Base-by-base conservation (phyloP, 1,140 invertebrate species). In the Penaeus japonicus region DNA sequence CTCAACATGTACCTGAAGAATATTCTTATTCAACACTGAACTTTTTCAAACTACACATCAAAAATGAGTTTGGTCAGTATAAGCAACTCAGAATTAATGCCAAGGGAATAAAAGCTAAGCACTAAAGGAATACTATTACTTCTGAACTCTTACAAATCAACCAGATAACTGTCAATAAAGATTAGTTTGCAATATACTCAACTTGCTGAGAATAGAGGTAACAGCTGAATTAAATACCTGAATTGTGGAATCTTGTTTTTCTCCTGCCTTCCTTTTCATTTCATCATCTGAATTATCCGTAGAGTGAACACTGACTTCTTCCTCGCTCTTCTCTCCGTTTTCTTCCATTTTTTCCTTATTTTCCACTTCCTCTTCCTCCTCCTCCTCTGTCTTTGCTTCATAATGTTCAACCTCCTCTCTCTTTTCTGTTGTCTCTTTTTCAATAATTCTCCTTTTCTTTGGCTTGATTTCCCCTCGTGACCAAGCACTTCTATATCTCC, bases 301-400 rank as follows among this genome's bases (percentile, higher is more conserved):
- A 18, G 89, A 90, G 39, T 84, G 89, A 62, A 84, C 54, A 80
- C 84, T 86, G 15, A 81, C 77, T 30, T 85, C 80, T 57, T 84
- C 85, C 53, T 89, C 84, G 78, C 85, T 82, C 73, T 84, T 84
- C 47, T 70, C 84, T 18, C 82, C 84, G 47, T 84, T 70, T 24
- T 57, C 84, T 75, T 54, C 78, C 5, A 53, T 47, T 32, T 85
- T 57, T n/a, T 90, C 81, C 20, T 27, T 62, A 35, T 55, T 59
- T 24, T 84, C 73, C 35, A 59, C 59, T 12, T 24, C 53, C 18
- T 89, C 88, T 4, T 77, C 84, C 22, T 87, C 78, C 1, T 70
- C 84, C 2, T 20, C 78, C 22, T 59, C 65, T 18, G 22, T 70
- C 62, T 84, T 82, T 55, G 22, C 62, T 47, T 81, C 73, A 24